These are phyloP conservation scores for Halichoeres trimaculatus DNA, from an alignment of 2,113 vertebrate species.

Conservation along the genomic window DNA sequence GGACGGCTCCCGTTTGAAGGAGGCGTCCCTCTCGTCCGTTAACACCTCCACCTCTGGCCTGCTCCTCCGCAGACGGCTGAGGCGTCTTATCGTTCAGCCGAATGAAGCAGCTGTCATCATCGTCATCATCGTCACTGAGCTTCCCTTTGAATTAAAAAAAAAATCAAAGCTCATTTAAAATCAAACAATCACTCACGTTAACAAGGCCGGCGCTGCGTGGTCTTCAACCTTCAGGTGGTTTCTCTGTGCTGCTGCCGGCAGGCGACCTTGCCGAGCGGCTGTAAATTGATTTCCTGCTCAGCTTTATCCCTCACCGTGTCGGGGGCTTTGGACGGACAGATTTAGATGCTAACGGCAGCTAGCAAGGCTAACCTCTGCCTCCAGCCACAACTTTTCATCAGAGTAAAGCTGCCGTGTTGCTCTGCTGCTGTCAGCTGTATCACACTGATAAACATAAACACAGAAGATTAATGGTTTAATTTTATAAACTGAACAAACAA, in stretches of 20 bases:
- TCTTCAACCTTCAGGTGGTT: constrained; percentile 32
- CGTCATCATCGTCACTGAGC: too few relatives aligned
- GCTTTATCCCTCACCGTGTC: neutral
- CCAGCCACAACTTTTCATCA: neutral
- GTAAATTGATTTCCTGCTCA: constrained; percentile 44
- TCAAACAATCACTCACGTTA: neutral
- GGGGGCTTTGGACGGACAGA: constrained; percentile 30
- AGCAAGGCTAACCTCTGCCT: constrained; percentile 12
- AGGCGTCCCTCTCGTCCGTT: constrained; percentile 18
- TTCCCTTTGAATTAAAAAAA: too few relatives aligned
- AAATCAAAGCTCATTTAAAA: neutral
- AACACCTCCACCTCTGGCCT: constrained; percentile 34
- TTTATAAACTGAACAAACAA: too few relatives aligned
- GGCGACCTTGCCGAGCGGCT: constrained; percentile 2
- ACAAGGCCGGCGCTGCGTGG: neutral
- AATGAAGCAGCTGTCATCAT: constrained; percentile 18
- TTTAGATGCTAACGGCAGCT: constrained; percentile 16
- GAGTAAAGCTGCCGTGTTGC: neutral
- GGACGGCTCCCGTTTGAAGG: constrained; percentile 1
- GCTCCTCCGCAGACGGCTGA: neutral
- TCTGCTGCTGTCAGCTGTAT: constrained; percentile 11
- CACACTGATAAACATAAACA: neutral
- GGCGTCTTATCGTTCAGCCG: constrained; percentile 17
- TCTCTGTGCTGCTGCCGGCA: neutral
- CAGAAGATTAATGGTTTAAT: too few relatives aligned